Conservation (phyloP, 2,797 vertebrate genomes). For the Merluccius polli region DNA sequence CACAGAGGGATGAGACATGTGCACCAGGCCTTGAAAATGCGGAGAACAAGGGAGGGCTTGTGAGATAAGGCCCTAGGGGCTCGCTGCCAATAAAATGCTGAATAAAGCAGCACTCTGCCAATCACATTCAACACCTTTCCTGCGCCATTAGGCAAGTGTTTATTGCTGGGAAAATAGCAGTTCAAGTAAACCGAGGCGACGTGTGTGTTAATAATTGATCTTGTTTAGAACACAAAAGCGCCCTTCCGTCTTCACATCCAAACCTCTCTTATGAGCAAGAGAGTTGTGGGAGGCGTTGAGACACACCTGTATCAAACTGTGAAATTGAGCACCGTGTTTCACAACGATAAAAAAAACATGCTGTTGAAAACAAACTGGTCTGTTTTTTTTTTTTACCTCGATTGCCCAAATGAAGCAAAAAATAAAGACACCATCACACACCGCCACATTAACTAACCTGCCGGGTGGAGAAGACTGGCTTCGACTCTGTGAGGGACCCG, state of each 20-base stretch:
- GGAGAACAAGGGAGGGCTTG: constrained; percentile 12
- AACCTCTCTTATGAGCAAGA: neutral
- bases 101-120: neutral
- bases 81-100: constrained; percentile 22
- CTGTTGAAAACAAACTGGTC: neutral
- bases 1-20: constrained; percentile 9
- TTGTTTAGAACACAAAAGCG: neutral
- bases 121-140: neutral
- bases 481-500: constrained; percentile 93
- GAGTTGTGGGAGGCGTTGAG: neutral
- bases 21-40: constrained; percentile 18
- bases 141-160: neutral
- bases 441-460: constrained; percentile 76
- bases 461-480: constrained; percentile 85
- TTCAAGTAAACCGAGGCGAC: neutral
- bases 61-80: constrained; percentile 14
- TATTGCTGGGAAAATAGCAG: neutral
- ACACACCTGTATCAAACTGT: too few species aligned
- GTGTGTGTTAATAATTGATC: neutral
- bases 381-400: neutral
- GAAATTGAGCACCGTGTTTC: neutral
- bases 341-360: neutral
- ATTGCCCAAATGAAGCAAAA: neutral
- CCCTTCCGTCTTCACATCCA: neutral
- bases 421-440: neutral